Evolutionary conservation across 1,140 invertebrate genomes (phyloP).

Genomic region (Cecropterus lyciades): DNA sequence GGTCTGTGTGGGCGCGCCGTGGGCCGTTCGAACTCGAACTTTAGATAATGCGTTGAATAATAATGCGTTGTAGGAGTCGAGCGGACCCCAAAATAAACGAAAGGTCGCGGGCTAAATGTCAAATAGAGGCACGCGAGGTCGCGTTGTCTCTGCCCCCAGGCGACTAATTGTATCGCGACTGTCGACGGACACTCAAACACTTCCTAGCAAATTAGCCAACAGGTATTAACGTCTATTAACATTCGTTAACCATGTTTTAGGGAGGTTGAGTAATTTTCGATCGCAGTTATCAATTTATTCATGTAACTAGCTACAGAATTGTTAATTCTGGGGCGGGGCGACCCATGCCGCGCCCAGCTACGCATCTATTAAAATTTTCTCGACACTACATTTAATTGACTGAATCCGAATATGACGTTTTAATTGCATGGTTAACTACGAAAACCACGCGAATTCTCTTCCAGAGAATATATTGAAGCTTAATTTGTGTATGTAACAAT

Average conservation of each 20-base stretch:
- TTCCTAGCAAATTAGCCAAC: conserved; percentile 11
- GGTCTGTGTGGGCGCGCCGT: conserved; percentile 58
- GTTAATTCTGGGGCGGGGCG: conserved; percentile 15
- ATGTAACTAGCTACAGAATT: conserved; percentile 12
- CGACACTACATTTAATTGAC: conserved; percentile 3
- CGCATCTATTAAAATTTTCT: conserved; percentile 10
- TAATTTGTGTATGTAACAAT: no score
- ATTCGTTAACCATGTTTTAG: no score
- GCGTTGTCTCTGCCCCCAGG: conserved; percentile 52
- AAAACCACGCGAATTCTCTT: no score
- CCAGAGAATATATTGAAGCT: no score
- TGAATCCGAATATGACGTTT: not conserved
- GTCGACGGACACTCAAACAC: conserved; percentile 48
- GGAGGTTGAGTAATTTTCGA: not conserved
- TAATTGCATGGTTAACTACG: no score
- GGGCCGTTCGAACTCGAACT: conserved; percentile 50
- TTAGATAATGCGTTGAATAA: conserved; percentile 66
- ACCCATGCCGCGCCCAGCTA: conserved; percentile 15
- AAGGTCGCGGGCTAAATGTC: conserved; percentile 76
- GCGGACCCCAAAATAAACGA: conserved; percentile 60
- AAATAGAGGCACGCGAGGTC: conserved; percentile 65
- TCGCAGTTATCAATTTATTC: conserved; percentile 4
- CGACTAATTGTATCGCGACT: conserved; percentile 60
- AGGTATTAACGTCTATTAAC: conserved; percentile 9
- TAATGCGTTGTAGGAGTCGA: conserved; percentile 71